These are phyloP conservation scores for Poecilia latipinna DNA, from an alignment of 2,113 vertebrate species.

Conservation along the genomic window DNA sequence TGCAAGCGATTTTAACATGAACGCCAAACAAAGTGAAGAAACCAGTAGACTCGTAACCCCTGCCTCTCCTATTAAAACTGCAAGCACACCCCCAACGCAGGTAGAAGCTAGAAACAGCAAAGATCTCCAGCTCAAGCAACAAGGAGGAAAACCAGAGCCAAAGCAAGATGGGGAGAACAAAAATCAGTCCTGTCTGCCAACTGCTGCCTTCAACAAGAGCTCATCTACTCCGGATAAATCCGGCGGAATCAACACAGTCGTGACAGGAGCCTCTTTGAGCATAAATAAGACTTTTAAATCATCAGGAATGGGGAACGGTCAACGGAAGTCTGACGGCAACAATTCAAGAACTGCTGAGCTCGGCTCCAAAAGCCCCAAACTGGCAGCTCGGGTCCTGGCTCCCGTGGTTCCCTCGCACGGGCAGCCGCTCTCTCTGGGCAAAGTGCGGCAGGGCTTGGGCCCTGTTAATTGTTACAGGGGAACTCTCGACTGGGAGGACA, in stretches of 20 bases:
- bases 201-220: conserved; percentile 49
- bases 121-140: conserved; percentile 52
- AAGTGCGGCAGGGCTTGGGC: conserved; percentile 74
- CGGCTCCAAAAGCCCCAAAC: conserved; percentile 73
- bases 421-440: conserved; percentile 72
- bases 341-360: conserved; percentile 74
- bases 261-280: conserved; percentile 41
- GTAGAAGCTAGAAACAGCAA: conserved; percentile 68
- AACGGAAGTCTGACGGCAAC: conserved; percentile 66
- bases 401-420: conserved; percentile 71
- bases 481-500: conserved; percentile 84
- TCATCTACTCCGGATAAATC: conserved; percentile 55
- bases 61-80: conserved; percentile 37
- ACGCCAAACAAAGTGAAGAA: conserved; percentile 40
- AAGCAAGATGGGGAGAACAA: conserved; percentile 64
- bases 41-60: conserved; percentile 57
- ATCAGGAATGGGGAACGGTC: conserved; percentile 59
- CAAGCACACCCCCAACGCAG: conserved; percentile 59
- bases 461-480: conserved; percentile 81
- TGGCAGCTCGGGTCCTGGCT: conserved; percentile 63
- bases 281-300: conserved; percentile 68
- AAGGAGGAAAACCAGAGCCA: conserved; percentile 48
- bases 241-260: background rate
- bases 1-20: conserved; percentile 37
- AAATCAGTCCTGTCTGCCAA: conserved; percentile 39